These are phyloP conservation scores for Papilio protenor DNA, from an alignment of 2,888 invertebrate species.

Conservation along the genomic window DNA sequence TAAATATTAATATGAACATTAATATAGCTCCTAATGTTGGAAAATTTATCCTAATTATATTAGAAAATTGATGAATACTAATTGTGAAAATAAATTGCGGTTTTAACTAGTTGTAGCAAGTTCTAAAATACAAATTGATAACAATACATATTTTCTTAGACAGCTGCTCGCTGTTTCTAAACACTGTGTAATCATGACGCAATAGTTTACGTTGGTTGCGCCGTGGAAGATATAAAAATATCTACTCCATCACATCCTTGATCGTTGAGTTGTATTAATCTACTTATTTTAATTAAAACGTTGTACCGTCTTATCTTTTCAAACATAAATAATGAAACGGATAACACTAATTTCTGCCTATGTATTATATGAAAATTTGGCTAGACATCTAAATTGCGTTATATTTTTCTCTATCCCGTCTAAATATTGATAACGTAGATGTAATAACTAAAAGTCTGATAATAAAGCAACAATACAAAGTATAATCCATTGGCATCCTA, in stretches of 20 bases:
- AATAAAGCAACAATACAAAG: background rate
- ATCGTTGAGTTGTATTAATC: background rate
- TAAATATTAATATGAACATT: too few relatives aligned
- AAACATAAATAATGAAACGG: background rate
- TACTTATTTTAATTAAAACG: background rate
- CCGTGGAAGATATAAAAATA: constrained; percentile 3
- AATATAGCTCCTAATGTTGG: too few relatives aligned
- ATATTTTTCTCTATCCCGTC: background rate
- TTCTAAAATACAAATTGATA: background rate
- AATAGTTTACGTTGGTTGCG: constrained; percentile 17
- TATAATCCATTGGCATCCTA: background rate
- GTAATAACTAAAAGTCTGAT: background rate
- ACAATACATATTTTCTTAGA: background rate
- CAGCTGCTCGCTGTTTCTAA: background rate
- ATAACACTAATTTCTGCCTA: background rate
- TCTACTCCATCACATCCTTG: background rate
- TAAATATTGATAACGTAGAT: background rate
- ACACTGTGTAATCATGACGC: constrained; percentile 23
- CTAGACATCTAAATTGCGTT: background rate
- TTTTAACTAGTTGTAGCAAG: background rate
- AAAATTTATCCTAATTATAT: too few relatives aligned
- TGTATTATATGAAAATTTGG: background rate
- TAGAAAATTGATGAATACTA: too few relatives aligned
- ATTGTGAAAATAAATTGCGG: background rate
- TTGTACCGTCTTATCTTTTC: background rate